phyloP scores from a whole-genome alignment of 2,888 invertebrate genomes.

The Limnephilus rhombicus region DNA sequence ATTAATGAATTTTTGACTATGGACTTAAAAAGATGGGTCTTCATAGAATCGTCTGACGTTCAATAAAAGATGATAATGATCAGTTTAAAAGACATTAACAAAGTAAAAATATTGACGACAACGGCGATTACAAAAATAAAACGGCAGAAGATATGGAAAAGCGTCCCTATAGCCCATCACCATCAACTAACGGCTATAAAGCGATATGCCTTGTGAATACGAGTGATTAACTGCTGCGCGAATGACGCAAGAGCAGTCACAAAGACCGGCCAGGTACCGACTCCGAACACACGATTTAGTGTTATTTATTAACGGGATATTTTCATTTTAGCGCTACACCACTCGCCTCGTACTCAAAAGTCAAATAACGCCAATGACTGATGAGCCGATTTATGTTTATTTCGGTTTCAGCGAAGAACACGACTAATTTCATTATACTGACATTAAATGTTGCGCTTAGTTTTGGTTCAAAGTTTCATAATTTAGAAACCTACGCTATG shows the following conservation, averaged over 20 bases:
- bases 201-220: conserved; percentile 18
- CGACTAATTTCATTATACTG: background rate
- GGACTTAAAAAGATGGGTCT: too few relatives aligned
- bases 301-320: conserved; percentile 29
- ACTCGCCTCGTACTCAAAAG: conserved; percentile 11
- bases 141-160: background rate
- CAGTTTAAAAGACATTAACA: background rate
- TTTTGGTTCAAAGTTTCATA: background rate
- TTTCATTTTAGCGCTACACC: conserved; percentile 20
- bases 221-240: conserved; percentile 30
- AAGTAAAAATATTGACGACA: background rate
- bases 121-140: background rate
- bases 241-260: conserved; percentile 39
- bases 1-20: too few relatives aligned
- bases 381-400: conserved; percentile 15
- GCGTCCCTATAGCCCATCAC: background rate
- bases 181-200: background rate
- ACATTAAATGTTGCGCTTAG: background rate
- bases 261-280: conserved; percentile 29
- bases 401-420: background rate
- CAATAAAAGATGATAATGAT: too few relatives aligned
- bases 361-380: conserved; percentile 22
- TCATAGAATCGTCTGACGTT: background rate
- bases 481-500: background rate
- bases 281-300: conserved; percentile 21